Conservation (phyloP, 2,113 vertebrate genomes). For the Bos taurus region ARS-UCD2.0 NC_037338.1:85014501-85015000, state of each 20-base stretch:
- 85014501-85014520: neutral
- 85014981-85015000: neutral
- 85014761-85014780: neutral
- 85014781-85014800: neutral
- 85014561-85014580: neutral
- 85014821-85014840: neutral
- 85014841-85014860: neutral
- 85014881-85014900: neutral
- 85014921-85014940: neutral
- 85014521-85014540: neutral
- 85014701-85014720: neutral
- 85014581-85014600: neutral
- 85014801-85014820: neutral
- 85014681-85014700: neutral
- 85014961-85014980: neutral
- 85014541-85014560: neutral
- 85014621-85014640: neutral
- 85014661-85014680: neutral
- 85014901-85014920: neutral
- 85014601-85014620: neutral
- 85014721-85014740: neutral
- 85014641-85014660: neutral
- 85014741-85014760: neutral
- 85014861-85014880: neutral
- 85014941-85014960: no score